These are phyloP conservation scores for Cotesia chilonis DNA, from an alignment of 1,140 invertebrate genomes.

Conservation along the genomic window DNA sequence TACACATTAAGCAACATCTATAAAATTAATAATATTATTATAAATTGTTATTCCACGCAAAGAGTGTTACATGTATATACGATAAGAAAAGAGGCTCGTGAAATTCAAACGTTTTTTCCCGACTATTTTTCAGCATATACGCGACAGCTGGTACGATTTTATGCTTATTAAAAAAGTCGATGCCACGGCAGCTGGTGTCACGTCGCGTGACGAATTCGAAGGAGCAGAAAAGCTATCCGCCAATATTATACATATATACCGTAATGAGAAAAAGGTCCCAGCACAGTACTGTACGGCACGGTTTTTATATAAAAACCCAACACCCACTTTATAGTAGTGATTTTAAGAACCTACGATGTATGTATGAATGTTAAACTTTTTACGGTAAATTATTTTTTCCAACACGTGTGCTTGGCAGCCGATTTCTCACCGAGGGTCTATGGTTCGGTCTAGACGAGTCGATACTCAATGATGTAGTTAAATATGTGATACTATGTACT, in stretches of 20 bases:
- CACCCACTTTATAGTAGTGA: slow-evolving; percentile 19
- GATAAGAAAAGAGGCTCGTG: slow-evolving; percentile 40
- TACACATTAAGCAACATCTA: too few species aligned
- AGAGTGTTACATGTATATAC: slow-evolving; percentile 21
- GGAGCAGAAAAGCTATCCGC: slow-evolving; percentile 29
- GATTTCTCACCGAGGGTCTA: not conserved
- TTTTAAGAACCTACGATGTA: not conserved
- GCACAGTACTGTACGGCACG: not conserved
- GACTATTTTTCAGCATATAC: slow-evolving; percentile 35
- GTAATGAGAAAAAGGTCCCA: slow-evolving; percentile 9
- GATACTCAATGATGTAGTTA: not conserved
- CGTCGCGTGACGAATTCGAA: slow-evolving; percentile 54
- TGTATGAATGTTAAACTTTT: slow-evolving; percentile 6
- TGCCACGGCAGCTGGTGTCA: slow-evolving; percentile 47
- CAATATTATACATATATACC: slow-evolving; percentile 22
- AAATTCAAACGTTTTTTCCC: slow-evolving; percentile 16
- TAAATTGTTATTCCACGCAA: slow-evolving; percentile 43
- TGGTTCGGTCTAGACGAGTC: not conserved
- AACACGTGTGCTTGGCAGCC: not conserved
- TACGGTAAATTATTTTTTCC: slow-evolving; percentile 24
- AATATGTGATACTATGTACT: too few species aligned
- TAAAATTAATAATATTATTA: slow-evolving; percentile 15
- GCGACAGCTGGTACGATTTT: slow-evolving; percentile 49
- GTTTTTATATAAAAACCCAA: too few species aligned
- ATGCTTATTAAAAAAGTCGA: slow-evolving; percentile 52